Evolutionary conservation across 2,113 vertebrate genomes (phyloP).

Genomic region (Anas platyrhynchos): DNA sequence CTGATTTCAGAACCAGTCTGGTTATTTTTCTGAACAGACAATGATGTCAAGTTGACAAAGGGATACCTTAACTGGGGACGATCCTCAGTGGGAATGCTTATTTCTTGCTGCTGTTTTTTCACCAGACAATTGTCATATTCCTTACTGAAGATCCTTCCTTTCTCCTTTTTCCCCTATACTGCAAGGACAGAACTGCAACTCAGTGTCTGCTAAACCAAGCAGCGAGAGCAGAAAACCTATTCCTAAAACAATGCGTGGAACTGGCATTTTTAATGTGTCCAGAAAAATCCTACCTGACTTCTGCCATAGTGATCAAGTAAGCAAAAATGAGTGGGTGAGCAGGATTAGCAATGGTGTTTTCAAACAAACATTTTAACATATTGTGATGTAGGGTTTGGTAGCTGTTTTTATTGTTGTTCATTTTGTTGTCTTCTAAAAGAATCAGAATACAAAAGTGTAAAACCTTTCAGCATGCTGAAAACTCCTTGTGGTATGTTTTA

Average conservation of each 20-base stretch:
- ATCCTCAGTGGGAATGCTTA: background rate
- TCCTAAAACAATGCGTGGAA: background rate
- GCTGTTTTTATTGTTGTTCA: background rate
- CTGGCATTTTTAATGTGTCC: background rate
- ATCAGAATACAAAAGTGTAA: background rate
- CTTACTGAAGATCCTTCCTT: background rate
- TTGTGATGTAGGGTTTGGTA: background rate
- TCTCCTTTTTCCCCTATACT: background rate
- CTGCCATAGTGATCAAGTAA: background rate
- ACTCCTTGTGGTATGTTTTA: background rate
- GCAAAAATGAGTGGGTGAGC: background rate
- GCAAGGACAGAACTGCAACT: background rate
- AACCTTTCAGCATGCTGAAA: background rate
- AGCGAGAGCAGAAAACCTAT: slow-evolving; percentile 3
- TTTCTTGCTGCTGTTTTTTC: slow-evolving; percentile 1
- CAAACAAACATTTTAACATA: background rate
- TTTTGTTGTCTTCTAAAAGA: background rate
- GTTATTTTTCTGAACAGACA: background rate
- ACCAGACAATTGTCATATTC: background rate
- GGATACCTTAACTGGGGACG: background rate
- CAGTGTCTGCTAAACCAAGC: slow-evolving; percentile 1
- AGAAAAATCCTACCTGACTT: background rate
- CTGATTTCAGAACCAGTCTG: background rate
- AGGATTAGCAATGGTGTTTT: background rate
- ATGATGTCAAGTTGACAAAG: background rate